Conservation (phyloP, 2,888 invertebrate species). For the Drosophila aldrichi region DNA sequence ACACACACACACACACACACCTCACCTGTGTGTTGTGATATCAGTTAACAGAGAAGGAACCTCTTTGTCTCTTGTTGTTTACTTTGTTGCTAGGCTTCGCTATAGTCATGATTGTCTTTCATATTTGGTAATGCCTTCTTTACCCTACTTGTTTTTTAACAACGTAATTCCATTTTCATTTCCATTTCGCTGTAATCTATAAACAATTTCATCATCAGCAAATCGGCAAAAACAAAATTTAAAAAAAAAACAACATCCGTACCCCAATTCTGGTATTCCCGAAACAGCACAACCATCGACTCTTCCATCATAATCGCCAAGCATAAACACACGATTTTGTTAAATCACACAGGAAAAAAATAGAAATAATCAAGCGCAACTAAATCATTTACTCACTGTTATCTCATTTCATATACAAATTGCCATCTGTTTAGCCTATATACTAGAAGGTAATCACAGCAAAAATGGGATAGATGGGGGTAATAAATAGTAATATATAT, state of each 20-base stretch:
- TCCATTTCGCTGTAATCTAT: constrained; percentile 36
- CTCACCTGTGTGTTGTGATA: constrained; percentile 46
- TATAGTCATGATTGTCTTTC: constrained; percentile 32
- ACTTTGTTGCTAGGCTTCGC: constrained; percentile 33
- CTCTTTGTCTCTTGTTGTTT: constrained; percentile 64
- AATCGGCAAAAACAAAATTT: neutral
- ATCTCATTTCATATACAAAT: constrained; percentile 6
- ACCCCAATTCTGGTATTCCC: neutral
- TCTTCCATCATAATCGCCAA: neutral
- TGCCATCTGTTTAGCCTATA: constrained; percentile 1
- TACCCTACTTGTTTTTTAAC: constrained; percentile 7
- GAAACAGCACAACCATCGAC: neutral
- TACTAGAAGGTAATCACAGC: neutral
- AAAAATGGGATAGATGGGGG: neutral
- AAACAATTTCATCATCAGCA: constrained; percentile 26
- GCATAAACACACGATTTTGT: constrained; percentile 1
- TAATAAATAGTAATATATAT: neutral
- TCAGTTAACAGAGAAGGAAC: constrained; percentile 32
- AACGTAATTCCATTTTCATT: constrained; percentile 47
- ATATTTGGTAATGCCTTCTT: constrained; percentile 46
- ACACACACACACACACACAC: constrained; percentile 14
- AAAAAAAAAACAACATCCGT: neutral
- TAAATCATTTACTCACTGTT: constrained; percentile 1
- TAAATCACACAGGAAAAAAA: neutral
- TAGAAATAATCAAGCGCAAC: constrained; percentile 3